phyloP scores from a whole-genome alignment of 1,140 invertebrate genomes.

The Ostrea edulis region DNA sequence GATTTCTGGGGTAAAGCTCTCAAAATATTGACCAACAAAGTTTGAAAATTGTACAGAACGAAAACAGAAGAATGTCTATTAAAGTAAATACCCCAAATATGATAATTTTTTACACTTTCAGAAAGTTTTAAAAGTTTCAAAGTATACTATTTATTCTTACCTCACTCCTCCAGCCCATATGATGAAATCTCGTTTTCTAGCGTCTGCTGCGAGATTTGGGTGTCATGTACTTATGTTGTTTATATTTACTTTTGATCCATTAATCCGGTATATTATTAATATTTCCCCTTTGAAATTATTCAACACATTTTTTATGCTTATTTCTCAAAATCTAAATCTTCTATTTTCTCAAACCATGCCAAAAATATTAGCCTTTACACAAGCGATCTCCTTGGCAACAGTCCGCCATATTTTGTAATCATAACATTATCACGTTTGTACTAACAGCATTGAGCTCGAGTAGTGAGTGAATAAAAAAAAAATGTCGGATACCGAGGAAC shows the following conservation, averaged over 20 bases:
- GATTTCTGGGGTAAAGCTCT: slow-evolving; percentile 8
- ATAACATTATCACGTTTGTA: slow-evolving; percentile 55
- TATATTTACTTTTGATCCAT: not conserved
- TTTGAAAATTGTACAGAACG: not conserved
- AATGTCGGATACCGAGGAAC: slow-evolving; percentile 66
- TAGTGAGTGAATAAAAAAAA: slow-evolving; percentile 32
- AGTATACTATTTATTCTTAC: slow-evolving; percentile 28
- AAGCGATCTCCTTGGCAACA: slow-evolving; percentile 68
- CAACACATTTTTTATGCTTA: too few relatives aligned
- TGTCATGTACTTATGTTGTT: not conserved
- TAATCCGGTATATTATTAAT: not conserved
- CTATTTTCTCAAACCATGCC: not conserved
- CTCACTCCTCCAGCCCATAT: slow-evolving; percentile 35
- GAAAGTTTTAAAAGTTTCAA: slow-evolving; percentile 34
- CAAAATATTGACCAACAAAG: not conserved
- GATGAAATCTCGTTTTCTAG: slow-evolving; percentile 19
- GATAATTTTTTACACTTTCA: not conserved
- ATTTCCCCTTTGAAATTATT: not conserved
- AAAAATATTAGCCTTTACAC: not conserved
- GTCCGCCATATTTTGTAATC: slow-evolving; percentile 72
- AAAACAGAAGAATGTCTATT: not conserved
- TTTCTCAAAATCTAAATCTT: not conserved
- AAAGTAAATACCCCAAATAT: not conserved
- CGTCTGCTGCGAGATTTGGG: slow-evolving; percentile 32
- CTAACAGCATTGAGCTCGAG: not conserved